Base-by-base conservation (phyloP, 30 jellyfish, hydroid and myxozoan genomes). In the Pelagia noctiluca region DNA sequence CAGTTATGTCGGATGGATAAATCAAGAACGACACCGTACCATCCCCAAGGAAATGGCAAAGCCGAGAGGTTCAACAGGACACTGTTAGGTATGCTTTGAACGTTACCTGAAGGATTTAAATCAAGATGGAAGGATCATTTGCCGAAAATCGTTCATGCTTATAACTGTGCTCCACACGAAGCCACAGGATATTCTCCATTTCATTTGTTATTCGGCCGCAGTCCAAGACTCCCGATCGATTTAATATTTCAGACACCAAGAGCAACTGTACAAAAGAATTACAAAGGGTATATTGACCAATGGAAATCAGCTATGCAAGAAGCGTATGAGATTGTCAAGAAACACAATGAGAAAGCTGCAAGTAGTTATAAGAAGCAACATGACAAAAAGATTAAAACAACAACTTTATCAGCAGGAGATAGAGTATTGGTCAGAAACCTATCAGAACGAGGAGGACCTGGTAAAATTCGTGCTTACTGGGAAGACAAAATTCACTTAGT, bases 381-480 rank as follows among this genome's bases (percentile, higher is more conserved):
- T 24, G 66, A 66, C 11, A 66, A 19, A 24, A 31, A 24, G 33
- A n/a, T 24, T 4, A 66, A n/a, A 21, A 21, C 68, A 24, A 4
- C 64, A 66, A 33, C 84, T 26, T 48, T 71, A 19, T 18, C 19
- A n/a, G 30, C 80, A 5, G 81, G 80, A 19, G 81, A 71, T 48
- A 11, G 80, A 5, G 84, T 71, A 4, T 38, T 35, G 42, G 30
- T 71, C 0, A 75, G 57, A 32, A 75, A 75, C 86, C 19, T 75
- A 22, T 18, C 83, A 16, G 73, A 50, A 50, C 74, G 84, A 28
- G 87, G 73, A 5, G 87, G 87, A 2, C 87, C 87, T 24, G 83
- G 87, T 7, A 75, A 75, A 31, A 60, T 75, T 7, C 85, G 62
- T 46, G 60, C 37, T 3, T 53, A 75, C 60, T 75, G 85, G 83